Evolutionary conservation across 1,140 invertebrate genomes (phyloP), one percentile per base, ranked within the genome.

Genomic region (Diuraphis noxia): DNA sequence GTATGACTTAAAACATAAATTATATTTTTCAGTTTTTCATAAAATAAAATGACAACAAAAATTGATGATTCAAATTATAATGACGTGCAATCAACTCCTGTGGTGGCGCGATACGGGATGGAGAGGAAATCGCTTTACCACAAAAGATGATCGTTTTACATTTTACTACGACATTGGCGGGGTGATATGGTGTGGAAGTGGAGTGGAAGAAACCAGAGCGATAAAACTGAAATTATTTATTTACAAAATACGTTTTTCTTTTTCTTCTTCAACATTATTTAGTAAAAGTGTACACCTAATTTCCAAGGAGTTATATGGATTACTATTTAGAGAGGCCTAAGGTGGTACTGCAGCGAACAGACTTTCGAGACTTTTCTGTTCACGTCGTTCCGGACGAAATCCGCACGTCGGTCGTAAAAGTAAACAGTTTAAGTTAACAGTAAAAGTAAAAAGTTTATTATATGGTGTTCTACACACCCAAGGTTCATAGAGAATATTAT

Each of bases 1-100:
- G 43, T n/a, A 52, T n/a, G 89, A 40, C 56, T 52, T 82, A 46
- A 30, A 30, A 52, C 36, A 52, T 40, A 49, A 90, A 25, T 23
- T 87, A 56, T 1, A 10, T 38, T 56, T 56, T 87, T 52, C 17
- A 9, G 9, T 40, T 40, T 87, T 56, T 13, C 4, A 49, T 43
- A 21, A 21, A 52, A 49, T 21, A 49, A 52, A 86, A 49, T 49
- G 34, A 86, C 10, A 81, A 49, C n/a, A 81, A 46, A 30, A 90
- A 81, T 81, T 79, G 81, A 90, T 91, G 82, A 91, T 82, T 91
- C 77, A 52, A 34, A 91, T 38, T 46, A n/a, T 91, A 82, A 91
- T 38, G 38, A 38, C n/a, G 21, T 2, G 43, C 34, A 30, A 52
- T 81, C 40, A 23, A 52, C 8, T 43, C 2, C n/a, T 5, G 9